Conservation (phyloP, 2,888 invertebrate genomes). For the Odontocolon sp. region DNA sequence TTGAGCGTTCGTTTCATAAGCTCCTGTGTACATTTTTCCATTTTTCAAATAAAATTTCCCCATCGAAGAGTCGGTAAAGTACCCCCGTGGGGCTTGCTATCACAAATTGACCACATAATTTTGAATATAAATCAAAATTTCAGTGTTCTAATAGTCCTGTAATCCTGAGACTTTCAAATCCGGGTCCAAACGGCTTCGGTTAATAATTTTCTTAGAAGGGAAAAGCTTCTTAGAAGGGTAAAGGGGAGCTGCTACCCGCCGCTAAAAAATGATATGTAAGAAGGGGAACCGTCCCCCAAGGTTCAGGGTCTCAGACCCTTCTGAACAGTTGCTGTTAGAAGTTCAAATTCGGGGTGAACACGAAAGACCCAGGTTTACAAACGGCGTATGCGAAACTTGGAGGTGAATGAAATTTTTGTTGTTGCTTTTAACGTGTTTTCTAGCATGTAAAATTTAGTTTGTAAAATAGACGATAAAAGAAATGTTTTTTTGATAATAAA, state of each 20-base stretch:
- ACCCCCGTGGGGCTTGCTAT: no score
- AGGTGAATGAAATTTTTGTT: neutral
- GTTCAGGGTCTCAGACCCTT: no score
- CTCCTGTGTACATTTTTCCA: no score
- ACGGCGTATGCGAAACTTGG: conserved; percentile 17
- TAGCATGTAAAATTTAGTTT: neutral
- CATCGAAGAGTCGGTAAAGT: no score
- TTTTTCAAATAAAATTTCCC: no score
- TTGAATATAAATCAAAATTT: no score
- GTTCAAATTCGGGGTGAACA: conserved; percentile 12
- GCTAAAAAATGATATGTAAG: conserved; percentile 3
- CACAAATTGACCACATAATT: no score
- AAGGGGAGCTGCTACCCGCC: neutral
- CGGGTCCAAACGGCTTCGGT: conserved; percentile 2
- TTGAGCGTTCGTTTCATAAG: no score
- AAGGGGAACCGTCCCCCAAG: neutral
- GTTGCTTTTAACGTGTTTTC: neutral
- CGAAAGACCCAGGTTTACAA: conserved; percentile 23
- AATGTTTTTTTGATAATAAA: neutral
- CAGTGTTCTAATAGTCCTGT: no score
- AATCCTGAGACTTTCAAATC: no score
- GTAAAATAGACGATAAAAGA: neutral
- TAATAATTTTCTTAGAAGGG: neutral
- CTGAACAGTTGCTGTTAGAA: neutral
- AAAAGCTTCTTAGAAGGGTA: no score